These are phyloP conservation scores for Lasius platythorax DNA, from an alignment of 2,888 invertebrate species.

Conservation along the genomic window DNA sequence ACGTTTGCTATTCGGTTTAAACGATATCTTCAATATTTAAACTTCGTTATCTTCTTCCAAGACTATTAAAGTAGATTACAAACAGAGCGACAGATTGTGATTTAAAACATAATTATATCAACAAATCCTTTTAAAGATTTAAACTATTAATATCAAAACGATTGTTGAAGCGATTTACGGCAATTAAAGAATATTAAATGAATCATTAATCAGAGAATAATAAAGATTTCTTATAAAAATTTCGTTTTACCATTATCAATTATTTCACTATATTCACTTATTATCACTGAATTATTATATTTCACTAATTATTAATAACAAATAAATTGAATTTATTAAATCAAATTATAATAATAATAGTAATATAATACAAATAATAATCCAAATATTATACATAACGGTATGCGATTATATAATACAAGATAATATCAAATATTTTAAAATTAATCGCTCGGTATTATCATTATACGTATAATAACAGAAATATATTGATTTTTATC, in stretches of 20 bases:
- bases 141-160: not conserved
- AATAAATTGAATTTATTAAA: not conserved
- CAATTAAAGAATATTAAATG: not conserved
- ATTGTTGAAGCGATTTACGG: not conserved
- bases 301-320: not conserved
- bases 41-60: constrained; percentile 28
- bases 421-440: not conserved
- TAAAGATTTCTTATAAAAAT: not conserved
- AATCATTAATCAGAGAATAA: not conserved
- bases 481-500: not conserved
- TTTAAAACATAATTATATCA: constrained; percentile 14
- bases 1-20: not conserved
- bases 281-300: not conserved
- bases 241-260: not conserved
- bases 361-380: not conserved
- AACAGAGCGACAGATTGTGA: not conserved
- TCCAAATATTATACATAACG: not conserved
- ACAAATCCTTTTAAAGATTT: not conserved
- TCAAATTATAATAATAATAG: not conserved
- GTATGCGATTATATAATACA: not conserved
- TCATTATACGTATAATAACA: not conserved
- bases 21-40: constrained; percentile 34
- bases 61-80: constrained; percentile 24
- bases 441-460: not conserved
- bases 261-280: not conserved